Conservation (phyloP, 92 coral and sea anemone species). For the Zoanthus sociatus region DNA sequence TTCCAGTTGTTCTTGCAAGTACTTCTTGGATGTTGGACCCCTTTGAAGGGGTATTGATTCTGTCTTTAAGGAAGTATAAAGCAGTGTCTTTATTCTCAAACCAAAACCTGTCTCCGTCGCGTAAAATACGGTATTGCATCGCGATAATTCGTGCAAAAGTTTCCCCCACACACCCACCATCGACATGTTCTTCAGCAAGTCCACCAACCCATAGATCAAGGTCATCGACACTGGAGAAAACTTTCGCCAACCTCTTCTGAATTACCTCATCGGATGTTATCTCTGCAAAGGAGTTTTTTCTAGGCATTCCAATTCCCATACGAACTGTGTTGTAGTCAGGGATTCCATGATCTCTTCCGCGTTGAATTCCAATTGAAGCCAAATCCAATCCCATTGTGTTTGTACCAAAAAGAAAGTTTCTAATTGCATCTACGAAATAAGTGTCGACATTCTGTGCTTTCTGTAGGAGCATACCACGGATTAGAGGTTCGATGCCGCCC, state of each 20-base stretch:
- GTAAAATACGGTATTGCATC: conserved; percentile 83
- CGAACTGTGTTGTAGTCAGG: conserved; percentile 97
- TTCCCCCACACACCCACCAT: conserved; percentile 97
- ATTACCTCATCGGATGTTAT: conserved; percentile 77
- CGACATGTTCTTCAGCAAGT: conserved; percentile 90
- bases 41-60: conserved; percentile 76
- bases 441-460: conserved; percentile 91
- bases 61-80: conserved; percentile 79
- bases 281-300: conserved; percentile 75
- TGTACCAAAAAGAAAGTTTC: conserved; percentile 97
- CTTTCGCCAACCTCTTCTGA: conserved; percentile 69
- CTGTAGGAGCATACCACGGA: conserved; percentile 96
- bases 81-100: conserved; percentile 86
- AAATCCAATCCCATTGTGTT: conserved; percentile 96
- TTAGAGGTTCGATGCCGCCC: conserved; percentile 96
- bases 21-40: conserved; percentile 84
- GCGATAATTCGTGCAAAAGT: conserved; percentile 96
- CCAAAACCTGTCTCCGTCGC: conserved; percentile 99
- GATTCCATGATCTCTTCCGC: conserved; percentile 97
- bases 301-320: conserved; percentile 79
- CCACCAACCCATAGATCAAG: conserved; percentile 97
- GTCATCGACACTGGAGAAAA: conserved; percentile 82
- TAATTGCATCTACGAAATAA: conserved; percentile 83
- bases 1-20: conserved; percentile 81
- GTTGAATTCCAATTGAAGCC: conserved; percentile 89